Evolutionary conservation across 2,888 invertebrate genomes (phyloP).

Genomic region (Campoletis raptor): DNA sequence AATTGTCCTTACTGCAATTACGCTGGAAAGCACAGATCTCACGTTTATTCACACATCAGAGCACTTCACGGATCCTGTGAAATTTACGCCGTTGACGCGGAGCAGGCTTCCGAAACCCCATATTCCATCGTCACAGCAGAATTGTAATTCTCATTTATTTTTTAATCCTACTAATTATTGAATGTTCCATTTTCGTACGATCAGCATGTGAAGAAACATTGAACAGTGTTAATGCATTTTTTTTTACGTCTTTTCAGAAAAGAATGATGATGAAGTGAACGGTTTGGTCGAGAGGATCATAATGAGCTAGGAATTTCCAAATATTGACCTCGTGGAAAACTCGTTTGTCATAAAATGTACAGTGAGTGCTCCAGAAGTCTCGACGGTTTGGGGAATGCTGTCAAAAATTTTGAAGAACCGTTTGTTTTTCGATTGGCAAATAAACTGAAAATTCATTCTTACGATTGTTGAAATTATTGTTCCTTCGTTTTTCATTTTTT

Average conservation of each 20-base stretch:
- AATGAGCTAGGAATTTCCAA: neutral
- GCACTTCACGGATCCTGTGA: slow-evolving; percentile 60
- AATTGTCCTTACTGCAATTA: slow-evolving; percentile 77
- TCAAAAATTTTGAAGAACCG: slow-evolving; percentile 49
- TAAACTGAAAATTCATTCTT: slow-evolving; percentile 19
- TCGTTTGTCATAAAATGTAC: slow-evolving; percentile 75
- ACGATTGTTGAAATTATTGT: slow-evolving; percentile 22
- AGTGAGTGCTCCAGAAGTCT: slow-evolving; percentile 75
- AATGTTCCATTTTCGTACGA: neutral
- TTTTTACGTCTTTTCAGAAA: slow-evolving; percentile 42
- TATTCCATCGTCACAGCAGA: slow-evolving; percentile 43
- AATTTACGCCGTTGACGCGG: slow-evolving; percentile 66
- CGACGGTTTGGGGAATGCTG: slow-evolving; percentile 80
- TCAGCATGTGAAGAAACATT: neutral
- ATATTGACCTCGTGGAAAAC: slow-evolving; percentile 24
- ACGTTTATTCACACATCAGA: slow-evolving; percentile 67
- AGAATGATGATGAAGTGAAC: slow-evolving; percentile 29
- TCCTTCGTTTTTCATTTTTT: neutral
- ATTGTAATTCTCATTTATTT: slow-evolving; percentile 25
- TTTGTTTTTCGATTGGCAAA: slow-evolving; percentile 17
- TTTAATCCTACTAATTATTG: neutral
- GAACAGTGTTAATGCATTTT: neutral
- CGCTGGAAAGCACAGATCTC: slow-evolving; percentile 66
- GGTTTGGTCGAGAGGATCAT: neutral
- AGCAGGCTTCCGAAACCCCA: neutral